Conservation (phyloP, 2,113 vertebrate genomes). For the Ciconia maguari region DNA sequence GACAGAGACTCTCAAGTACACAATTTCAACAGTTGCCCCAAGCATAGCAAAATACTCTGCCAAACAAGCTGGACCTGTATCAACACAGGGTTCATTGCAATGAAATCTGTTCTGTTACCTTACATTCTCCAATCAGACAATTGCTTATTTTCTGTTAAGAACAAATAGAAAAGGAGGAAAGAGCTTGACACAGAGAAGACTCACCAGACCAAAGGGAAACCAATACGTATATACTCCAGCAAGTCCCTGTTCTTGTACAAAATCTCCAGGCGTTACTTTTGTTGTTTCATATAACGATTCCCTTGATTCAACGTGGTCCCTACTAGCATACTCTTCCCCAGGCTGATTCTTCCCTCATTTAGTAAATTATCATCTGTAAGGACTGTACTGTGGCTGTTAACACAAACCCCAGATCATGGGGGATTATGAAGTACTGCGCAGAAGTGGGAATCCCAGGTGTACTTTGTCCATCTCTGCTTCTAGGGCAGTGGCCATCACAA, state of each 20-base stretch:
- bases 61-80: not conserved
- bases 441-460: not conserved
- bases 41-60: not conserved
- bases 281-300: not conserved
- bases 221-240: not conserved
- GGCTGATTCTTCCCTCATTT: not conserved
- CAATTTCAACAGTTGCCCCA: not conserved
- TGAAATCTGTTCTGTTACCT: not conserved
- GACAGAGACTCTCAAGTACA: not conserved
- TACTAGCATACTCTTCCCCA: not conserved
- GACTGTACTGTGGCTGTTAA: not conserved
- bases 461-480: not conserved
- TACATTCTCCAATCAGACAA: not conserved
- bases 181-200: not conserved
- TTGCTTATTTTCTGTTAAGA: not conserved
- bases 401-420: not conserved
- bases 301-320: not conserved
- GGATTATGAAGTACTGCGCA: not conserved
- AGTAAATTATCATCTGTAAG: not conserved
- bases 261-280: not conserved
- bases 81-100: not conserved
- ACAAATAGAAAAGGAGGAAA: not conserved
- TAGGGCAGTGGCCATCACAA: not conserved
- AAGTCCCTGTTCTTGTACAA: not conserved
- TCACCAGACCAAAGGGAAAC: not conserved